Percentiles rank a stretch among this genome's conserved stretches.
These are phyloP conservation scores for Pterostichus niger DNA, from an alignment of 2,888 invertebrate genomes.

Conservation along the genomic window DNA sequence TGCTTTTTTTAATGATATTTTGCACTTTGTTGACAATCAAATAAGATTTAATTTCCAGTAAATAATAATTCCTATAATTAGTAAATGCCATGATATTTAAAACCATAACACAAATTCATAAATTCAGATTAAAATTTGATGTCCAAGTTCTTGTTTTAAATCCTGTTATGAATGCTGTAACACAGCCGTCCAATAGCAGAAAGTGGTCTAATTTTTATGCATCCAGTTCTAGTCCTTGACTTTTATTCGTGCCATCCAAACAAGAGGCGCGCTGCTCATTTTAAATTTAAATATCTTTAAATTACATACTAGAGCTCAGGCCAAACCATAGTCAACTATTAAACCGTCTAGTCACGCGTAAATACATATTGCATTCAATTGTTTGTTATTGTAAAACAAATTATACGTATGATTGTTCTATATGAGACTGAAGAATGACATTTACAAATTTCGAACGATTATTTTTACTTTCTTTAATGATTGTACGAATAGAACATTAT, in stretches of 20 bases:
- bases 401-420: conserved; percentile 25
- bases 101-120: conserved; percentile 20
- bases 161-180: not conserved
- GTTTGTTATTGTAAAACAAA: not conserved
- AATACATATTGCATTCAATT: conserved; percentile 31
- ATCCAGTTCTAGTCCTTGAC: conserved; percentile 46
- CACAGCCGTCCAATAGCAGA: not conserved
- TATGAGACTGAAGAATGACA: conserved; percentile 11
- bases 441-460: conserved; percentile 30
- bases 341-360: conserved; percentile 30
- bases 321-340: conserved; percentile 14
- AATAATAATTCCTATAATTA: conserved; percentile 1
- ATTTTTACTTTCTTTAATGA: conserved; percentile 33
- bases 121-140: conserved; percentile 4
- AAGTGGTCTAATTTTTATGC: conserved; percentile 46
- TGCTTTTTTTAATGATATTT: no score
- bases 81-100: conserved; percentile 24
- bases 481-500: conserved; percentile 16
- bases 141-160: conserved; percentile 2
- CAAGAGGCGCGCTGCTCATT: conserved; percentile 26
- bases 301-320: conserved; percentile 21
- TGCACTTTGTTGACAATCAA: not conserved
- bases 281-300: conserved; percentile 39
- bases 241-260: conserved; percentile 43
- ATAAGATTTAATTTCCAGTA: not conserved